Base-by-base conservation (phyloP, 1,140 invertebrate genomes). In the Drosophila lacteicornis region DNA sequence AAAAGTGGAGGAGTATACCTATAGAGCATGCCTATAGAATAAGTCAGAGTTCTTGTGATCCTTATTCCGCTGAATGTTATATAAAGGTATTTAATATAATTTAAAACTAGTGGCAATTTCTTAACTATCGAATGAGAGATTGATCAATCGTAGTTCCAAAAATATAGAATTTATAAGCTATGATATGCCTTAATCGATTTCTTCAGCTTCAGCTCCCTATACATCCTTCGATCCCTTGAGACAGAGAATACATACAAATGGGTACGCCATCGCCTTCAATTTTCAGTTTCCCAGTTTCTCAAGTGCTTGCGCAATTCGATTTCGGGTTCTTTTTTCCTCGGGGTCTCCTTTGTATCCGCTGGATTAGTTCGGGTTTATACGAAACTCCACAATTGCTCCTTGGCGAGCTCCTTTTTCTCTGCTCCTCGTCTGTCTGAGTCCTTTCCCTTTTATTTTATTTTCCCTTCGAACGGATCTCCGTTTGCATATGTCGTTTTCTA, bases 401-500 rank as follows among this genome's bases (percentile, higher is more conserved):
- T 50, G 27, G 13, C 9, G 40, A 56, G 45, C 11, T 71, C 63
- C 43, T 33, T 57, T 46, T 69, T 63, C 55, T n/a, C 25, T 30
- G 36, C 13, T 40, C 38, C 13, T 40, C 13, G 45, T 15, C n/a
- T 70, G 38, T 8, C 27, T 33, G 53, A 22, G 66, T 70, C 68
- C 69, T 70, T 73, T 73, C 45, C 67, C 67, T 70, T 73, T 60
- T 60, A 33, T 56, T 68, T 66, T 38, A n/a, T 19, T 15, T 51
- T 50, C 17, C 30, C 6, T 51, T 22, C 17, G 25, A 19, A 22
- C 3, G 9, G 5, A 36, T 40, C 33, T 33, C 61, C 63, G 78
- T 81, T 80, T 85, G 82, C 82, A 85, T 85, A 85, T 85, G 82
- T 82, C 82, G 82, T 85, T 79, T 75, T 81, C 74, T 85, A 85